Conservation (phyloP, 2,888 invertebrate genomes). For the Nemoura dubitans region DNA sequence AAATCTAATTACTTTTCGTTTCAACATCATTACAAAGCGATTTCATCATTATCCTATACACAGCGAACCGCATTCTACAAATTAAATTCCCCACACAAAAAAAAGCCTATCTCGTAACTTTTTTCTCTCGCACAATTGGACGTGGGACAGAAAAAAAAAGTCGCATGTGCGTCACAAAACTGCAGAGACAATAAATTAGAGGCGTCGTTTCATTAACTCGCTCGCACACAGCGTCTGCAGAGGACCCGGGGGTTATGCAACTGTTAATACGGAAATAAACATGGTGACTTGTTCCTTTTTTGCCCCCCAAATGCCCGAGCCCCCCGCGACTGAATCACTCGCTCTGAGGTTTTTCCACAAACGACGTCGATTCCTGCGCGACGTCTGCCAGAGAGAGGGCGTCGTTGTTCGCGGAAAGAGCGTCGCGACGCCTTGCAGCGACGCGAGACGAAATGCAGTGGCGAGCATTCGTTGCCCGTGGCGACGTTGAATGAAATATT, state of each 20-base stretch:
- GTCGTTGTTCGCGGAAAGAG: background rate
- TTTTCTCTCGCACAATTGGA: background rate
- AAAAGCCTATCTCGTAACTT: background rate
- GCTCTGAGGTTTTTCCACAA: too few species aligned
- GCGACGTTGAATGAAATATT: background rate
- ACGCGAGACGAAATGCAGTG: background rate
- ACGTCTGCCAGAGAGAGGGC: background rate
- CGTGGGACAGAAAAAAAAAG: background rate
- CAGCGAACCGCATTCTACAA: background rate
- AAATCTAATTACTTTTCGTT: background rate
- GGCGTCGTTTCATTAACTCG: background rate
- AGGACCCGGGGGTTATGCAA: background rate
- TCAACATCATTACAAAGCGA: background rate
- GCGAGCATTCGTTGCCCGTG: background rate
- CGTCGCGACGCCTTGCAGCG: background rate
- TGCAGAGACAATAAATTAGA: slow-evolving; percentile 7
- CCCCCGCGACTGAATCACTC: too few species aligned
- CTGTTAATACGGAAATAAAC: background rate
- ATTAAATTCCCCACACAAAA: background rate
- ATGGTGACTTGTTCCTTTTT: background rate
- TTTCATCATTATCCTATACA: background rate
- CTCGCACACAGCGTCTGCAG: background rate
- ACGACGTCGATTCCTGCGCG: background rate
- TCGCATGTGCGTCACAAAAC: background rate
- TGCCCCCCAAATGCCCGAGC: too few species aligned